These are phyloP conservation scores for Pithys albifrons DNA, from an alignment of 2,113 vertebrate species.

Conservation along the genomic window DNA sequence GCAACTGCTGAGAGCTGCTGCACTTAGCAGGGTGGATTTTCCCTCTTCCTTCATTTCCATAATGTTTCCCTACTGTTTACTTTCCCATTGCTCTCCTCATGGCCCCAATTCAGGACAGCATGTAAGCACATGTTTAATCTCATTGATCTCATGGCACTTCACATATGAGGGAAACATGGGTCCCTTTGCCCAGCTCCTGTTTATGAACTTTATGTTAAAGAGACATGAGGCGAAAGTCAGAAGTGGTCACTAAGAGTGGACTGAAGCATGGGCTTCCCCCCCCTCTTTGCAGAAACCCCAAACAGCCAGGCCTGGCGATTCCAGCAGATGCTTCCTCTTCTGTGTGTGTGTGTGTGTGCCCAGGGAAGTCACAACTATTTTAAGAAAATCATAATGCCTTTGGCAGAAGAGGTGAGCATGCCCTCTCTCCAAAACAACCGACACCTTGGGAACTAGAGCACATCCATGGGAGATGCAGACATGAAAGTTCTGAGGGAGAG, in stretches of 20 bases:
- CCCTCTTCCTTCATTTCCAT: conserved; percentile 53
- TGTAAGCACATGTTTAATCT: conserved; percentile 59
- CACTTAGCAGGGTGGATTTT: conserved; percentile 28
- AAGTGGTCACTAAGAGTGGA: neutral
- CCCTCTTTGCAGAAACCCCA: neutral
- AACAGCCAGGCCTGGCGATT: neutral
- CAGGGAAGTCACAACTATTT: neutral
- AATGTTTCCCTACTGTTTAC: conserved; percentile 52
- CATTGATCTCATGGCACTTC: conserved; percentile 39
- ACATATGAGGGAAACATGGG: neutral
- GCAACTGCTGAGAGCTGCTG: neutral
- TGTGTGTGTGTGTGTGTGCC: fast-evolving
- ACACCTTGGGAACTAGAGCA: neutral
- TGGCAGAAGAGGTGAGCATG: conserved; percentile 22
- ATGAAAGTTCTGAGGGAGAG: neutral
- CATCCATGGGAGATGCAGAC: neutral
- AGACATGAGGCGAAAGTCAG: neutral
- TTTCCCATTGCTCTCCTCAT: conserved; percentile 53
- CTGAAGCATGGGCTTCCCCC: neutral
- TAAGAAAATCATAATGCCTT: neutral
- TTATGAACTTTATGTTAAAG: neutral
- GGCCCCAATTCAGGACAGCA: conserved; percentile 51
- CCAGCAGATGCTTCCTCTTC: neutral
- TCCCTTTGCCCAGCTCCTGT: neutral
- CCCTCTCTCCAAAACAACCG: neutral